Evolutionary conservation across 2,888 invertebrate species (phyloP).

Genomic region (Drosophila lacicola): DNA sequence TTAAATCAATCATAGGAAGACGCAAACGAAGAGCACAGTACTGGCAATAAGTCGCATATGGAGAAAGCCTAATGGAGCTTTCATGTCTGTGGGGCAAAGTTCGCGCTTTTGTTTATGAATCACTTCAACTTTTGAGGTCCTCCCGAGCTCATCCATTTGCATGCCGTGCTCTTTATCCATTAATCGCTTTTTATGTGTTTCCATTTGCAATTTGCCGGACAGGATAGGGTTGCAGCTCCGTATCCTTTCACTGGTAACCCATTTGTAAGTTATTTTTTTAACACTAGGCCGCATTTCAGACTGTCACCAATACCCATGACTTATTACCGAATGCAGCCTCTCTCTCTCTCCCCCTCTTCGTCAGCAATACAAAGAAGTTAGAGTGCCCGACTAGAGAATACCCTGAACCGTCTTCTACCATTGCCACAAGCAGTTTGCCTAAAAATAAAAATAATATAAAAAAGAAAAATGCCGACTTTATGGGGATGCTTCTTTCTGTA

Average conservation of each 20-base stretch:
- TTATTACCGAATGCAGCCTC: constrained; percentile 2
- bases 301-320: constrained; percentile 18
- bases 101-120: constrained; percentile 17
- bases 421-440: too few species aligned
- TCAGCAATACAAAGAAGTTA: too few species aligned
- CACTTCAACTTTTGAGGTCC: constrained; percentile 23
- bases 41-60: constrained; percentile 41
- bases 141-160: constrained; percentile 15
- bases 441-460: too few species aligned
- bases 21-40: not conserved
- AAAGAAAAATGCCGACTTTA: too few species aligned
- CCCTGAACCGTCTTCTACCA: too few species aligned
- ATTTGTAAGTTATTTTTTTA: constrained; percentile 35
- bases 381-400: too few species aligned
- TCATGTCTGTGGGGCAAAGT: constrained; percentile 21
- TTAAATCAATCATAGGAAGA: constrained; percentile 17
- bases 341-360: not conserved
- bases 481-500: too few species aligned
- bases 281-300: not conserved
- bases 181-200: constrained; percentile 53
- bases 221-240: constrained; percentile 16
- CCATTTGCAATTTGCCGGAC: constrained; percentile 37
- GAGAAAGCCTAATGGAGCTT: constrained; percentile 34
- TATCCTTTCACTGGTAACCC: constrained; percentile 55
- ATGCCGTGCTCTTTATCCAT: constrained; percentile 40